Conservation (phyloP, 92 coral and sea anemone species). For the Epizoanthus scotinus region DNA sequence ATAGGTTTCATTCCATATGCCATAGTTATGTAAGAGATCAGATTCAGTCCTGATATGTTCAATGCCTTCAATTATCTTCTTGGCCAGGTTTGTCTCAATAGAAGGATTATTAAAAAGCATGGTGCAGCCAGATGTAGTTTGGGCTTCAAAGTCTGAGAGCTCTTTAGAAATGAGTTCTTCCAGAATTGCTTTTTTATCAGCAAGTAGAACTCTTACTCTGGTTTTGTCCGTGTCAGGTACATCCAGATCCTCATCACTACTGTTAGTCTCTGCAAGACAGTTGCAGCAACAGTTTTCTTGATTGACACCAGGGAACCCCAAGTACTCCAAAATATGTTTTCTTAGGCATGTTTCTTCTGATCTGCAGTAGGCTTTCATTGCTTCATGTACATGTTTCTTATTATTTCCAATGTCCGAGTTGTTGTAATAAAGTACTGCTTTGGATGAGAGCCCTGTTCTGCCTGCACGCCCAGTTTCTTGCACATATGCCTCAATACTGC, state of each 20-base stretch:
- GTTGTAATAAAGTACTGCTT: conserved; percentile 28
- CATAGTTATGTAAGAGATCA: too few species aligned
- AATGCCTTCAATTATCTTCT: neutral
- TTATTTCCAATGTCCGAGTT: conserved; percentile 34
- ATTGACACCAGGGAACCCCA: conserved; percentile 25
- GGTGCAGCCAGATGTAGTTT: conserved; percentile 34
- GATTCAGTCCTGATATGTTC: neutral
- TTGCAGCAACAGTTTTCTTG: conserved; percentile 52
- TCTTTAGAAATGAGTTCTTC: conserved; percentile 26
- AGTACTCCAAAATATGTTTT: conserved; percentile 45
- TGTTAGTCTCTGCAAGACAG: conserved; percentile 42
- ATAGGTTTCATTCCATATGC: neutral
- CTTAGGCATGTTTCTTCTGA: conserved; percentile 44
- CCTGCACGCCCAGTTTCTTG: conserved; percentile 45
- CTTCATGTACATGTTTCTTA: conserved; percentile 40
- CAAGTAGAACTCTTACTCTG: conserved; percentile 36
- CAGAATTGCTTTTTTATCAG: conserved; percentile 20
- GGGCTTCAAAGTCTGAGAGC: conserved; percentile 27
- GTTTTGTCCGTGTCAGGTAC: conserved; percentile 25
- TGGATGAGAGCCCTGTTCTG: neutral
- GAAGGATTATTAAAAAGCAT: neutral
- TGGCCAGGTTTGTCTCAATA: neutral
- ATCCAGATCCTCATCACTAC: conserved; percentile 26
- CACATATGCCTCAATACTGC: conserved; percentile 33
- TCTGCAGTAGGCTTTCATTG: conserved; percentile 54